phyloP scores from a whole-genome alignment of 2,888 invertebrate genomes.

The Tipula confusa region DNA sequence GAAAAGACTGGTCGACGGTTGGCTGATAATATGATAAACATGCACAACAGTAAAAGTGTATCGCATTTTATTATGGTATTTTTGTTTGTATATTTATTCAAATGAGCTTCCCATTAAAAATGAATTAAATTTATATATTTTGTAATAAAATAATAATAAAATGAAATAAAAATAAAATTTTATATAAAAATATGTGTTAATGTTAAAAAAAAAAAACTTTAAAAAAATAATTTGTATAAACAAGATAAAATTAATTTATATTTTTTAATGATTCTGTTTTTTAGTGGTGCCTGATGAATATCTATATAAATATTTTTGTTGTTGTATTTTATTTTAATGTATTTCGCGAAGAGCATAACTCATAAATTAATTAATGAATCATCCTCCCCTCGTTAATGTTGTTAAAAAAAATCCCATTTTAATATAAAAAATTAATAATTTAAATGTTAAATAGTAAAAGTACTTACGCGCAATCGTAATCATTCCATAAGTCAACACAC shows the following conservation, averaged over 20 bases:
- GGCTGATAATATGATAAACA: too few relatives aligned
- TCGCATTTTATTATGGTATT: neutral
- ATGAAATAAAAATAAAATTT: neutral
- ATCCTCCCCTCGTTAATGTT: neutral
- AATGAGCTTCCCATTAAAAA: neutral
- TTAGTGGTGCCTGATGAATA: constrained; percentile 21
- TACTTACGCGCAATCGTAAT: constrained; percentile 97
- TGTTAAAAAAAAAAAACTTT: neutral
- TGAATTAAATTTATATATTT: neutral
- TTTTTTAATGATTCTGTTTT: constrained; percentile 14
- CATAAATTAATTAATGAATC: neutral
- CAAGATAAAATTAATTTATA: neutral
- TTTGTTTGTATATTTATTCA: neutral
- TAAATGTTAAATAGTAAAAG: constrained; percentile 32
- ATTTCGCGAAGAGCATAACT: neutral
- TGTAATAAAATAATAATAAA: neutral
- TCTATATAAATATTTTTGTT: constrained; percentile 10
- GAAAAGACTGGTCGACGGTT: too few relatives aligned
- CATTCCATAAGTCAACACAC: constrained; percentile 96
- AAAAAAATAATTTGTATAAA: neutral
- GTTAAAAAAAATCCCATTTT: constrained; percentile 5
- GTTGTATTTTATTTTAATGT: neutral
- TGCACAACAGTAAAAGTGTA: neutral
- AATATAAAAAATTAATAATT: neutral
- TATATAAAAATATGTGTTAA: neutral